These are phyloP conservation scores for Macrosiphum euphorbiae DNA, from an alignment of 2,888 invertebrate species.

Conservation along the genomic window DNA sequence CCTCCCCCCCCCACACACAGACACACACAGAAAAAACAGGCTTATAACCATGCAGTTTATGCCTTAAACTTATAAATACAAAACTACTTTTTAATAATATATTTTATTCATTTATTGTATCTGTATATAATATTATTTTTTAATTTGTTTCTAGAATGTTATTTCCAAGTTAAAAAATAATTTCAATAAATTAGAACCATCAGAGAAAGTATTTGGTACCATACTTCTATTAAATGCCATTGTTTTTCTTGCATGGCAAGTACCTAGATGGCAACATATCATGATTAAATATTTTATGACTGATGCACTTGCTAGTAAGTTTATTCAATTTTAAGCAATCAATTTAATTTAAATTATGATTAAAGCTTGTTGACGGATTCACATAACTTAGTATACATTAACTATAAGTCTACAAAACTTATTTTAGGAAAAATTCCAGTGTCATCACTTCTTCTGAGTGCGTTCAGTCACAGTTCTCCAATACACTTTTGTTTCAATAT, in stretches of 20 bases:
- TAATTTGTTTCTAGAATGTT: conserved; percentile 69
- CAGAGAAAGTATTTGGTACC: conserved; percentile 84
- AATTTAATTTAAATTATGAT: background rate
- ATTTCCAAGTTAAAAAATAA: conserved; percentile 72
- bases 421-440: conserved; percentile 78
- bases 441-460: conserved; percentile 92
- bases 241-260: conserved; percentile 86
- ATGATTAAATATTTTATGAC: conserved; percentile 91
- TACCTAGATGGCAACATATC: conserved; percentile 78
- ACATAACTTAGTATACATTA: background rate
- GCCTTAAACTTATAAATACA: too few relatives aligned
- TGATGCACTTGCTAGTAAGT: conserved; percentile 83
- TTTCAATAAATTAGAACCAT: conserved; percentile 82
- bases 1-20: too few relatives aligned
- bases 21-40: too few relatives aligned
- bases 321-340: background rate
- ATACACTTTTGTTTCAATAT: conserved; percentile 94
- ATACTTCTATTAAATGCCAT: conserved; percentile 83
- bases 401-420: conserved; percentile 22
- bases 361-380: background rate
- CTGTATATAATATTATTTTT: background rate
- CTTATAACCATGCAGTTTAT: too few relatives aligned
- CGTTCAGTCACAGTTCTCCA: conserved; percentile 91
- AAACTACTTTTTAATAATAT: background rate
- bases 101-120: background rate